phyloP scores from a whole-genome alignment of 2,888 invertebrate genomes.

The Hemithea aestivaria region DNA sequence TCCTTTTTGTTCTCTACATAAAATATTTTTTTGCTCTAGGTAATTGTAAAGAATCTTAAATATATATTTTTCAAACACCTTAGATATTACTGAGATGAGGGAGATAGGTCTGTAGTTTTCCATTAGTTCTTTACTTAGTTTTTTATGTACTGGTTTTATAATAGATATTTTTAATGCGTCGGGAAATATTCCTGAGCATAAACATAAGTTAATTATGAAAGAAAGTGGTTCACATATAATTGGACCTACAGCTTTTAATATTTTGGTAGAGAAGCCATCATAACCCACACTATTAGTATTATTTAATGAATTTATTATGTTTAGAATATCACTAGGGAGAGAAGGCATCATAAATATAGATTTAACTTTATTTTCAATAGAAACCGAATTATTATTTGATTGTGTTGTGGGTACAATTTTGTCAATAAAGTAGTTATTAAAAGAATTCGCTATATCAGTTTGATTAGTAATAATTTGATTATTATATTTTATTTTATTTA shows the following conservation, averaged over 20 bases:
- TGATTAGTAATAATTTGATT: not conserved
- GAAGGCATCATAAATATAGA: not conserved
- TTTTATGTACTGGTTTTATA: conserved; percentile 7
- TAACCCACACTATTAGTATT: conserved; percentile 4
- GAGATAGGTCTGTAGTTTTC: conserved; percentile 1
- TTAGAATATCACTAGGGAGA: not conserved
- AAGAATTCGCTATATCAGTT: not conserved
- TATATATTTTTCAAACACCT: conserved; percentile 1
- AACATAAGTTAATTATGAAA: conserved; percentile 1
- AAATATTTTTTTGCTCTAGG: conserved; percentile 1
- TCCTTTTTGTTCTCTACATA: conserved; percentile 2
- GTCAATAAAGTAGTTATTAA: conserved; percentile 2
- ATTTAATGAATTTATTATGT: conserved; percentile 1
- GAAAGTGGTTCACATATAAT: not conserved
- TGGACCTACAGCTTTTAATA: conserved; percentile 5
- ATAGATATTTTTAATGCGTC: conserved; percentile 1
- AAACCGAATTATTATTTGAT: not conserved
- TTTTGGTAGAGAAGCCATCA: conserved; percentile 12
- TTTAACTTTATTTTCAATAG: not conserved
- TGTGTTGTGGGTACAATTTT: not conserved
- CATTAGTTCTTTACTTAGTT: not conserved
- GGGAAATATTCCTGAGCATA: conserved; percentile 1
- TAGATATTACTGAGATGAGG: not conserved
- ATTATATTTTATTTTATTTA: not conserved
- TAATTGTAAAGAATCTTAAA: conserved; percentile 1